These are phyloP conservation scores for Anodontia alba DNA, from an alignment of 2,888 invertebrate species.

Conservation along the genomic window DNA sequence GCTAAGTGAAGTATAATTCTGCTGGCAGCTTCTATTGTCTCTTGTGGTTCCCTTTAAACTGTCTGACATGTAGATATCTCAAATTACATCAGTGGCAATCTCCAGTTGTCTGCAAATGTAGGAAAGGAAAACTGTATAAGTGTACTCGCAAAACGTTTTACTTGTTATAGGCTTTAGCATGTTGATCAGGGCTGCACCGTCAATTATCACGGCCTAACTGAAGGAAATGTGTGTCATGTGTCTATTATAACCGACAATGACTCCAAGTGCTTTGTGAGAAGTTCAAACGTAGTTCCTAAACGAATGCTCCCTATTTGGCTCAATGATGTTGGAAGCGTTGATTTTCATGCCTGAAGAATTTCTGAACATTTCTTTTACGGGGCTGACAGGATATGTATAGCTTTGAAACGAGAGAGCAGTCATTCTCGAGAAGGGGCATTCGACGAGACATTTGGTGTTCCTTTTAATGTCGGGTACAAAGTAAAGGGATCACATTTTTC, in stretches of 20 bases:
- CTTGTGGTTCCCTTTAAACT: slow-evolving; percentile 45
- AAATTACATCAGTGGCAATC: slow-evolving; percentile 48
- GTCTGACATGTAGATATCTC: slow-evolving; percentile 45
- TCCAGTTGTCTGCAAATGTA: slow-evolving; percentile 33
- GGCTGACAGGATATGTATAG: no score
- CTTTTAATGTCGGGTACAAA: not conserved
- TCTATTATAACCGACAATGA: not conserved
- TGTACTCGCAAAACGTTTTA: not conserved
- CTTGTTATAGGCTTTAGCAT: not conserved
- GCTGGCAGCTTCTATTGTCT: slow-evolving; percentile 47
- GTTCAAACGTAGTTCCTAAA: not conserved
- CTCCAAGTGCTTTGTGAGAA: not conserved
- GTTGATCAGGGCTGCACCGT: not conserved
- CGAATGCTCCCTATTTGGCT: not conserved
- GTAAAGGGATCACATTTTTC: not conserved
- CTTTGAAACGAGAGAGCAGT: slow-evolving; percentile 1
- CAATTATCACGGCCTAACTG: not conserved
- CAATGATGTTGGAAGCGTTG: not conserved
- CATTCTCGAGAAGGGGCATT: not conserved
- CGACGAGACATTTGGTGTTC: not conserved
- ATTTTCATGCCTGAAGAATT: not conserved
- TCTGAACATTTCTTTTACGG: not conserved
- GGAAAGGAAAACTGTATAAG: not conserved
- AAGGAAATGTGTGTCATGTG: not conserved
- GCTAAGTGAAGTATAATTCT: slow-evolving; percentile 28